Conservation (phyloP, 2,888 invertebrate genomes). For the Lysandra coridon region DNA sequence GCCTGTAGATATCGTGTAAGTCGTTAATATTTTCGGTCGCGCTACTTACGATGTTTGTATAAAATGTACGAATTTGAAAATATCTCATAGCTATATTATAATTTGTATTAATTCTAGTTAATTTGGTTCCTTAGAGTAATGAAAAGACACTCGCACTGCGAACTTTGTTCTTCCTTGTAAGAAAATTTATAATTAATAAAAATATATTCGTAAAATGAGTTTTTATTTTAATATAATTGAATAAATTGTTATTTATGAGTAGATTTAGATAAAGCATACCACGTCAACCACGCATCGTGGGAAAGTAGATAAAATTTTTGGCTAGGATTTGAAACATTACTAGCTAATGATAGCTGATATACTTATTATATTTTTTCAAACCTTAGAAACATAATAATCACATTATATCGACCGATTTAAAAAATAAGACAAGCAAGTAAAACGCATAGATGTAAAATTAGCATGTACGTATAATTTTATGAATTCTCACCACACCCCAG, state of each 20-base stretch:
- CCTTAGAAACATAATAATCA: background rate
- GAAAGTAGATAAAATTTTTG: background rate
- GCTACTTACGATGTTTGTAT: slow-evolving; percentile 63
- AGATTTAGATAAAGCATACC: background rate
- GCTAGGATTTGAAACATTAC: background rate
- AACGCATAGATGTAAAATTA: background rate
- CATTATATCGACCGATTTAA: background rate
- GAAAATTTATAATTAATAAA: slow-evolving; percentile 79
- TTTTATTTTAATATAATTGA: slow-evolving; percentile 41
- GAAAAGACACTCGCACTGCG: slow-evolving; percentile 68
- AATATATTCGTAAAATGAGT: slow-evolving; percentile 63
- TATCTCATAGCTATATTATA: slow-evolving; percentile 70
- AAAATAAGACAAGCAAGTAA: background rate
- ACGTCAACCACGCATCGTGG: background rate
- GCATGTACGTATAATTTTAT: no score
- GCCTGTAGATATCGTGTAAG: slow-evolving; percentile 71
- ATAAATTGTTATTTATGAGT: slow-evolving; percentile 3
- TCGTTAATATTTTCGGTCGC: slow-evolving; percentile 51
- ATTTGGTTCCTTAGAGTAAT: slow-evolving; percentile 58
- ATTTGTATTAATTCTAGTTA: slow-evolving; percentile 66
- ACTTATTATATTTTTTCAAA: background rate
- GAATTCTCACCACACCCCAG: background rate
- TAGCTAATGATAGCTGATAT: background rate
- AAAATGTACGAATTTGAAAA: slow-evolving; percentile 69
- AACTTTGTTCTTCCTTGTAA: slow-evolving; percentile 74